Evolutionary conservation across 2,888 invertebrate genomes (phyloP).

Genomic region (Oscheius sp.): DNA sequence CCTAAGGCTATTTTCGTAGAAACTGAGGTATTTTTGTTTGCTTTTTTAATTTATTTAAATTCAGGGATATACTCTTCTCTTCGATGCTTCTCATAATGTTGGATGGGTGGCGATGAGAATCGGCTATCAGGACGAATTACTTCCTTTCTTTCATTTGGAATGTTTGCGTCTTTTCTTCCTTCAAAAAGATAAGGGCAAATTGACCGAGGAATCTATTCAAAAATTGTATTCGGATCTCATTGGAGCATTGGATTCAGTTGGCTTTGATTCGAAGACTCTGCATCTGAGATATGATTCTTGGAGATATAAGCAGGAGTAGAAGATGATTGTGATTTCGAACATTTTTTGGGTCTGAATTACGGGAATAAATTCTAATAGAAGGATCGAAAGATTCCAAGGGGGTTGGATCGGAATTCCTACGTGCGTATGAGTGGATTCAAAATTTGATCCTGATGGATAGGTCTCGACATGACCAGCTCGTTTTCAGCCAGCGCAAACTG

Average conservation of each 20-base stretch:
- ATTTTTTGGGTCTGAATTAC: constrained; percentile 2
- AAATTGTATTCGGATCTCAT: constrained; percentile 3
- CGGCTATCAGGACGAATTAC: not conserved
- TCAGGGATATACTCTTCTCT: constrained; percentile 19
- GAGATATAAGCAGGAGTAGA: constrained; percentile 28
- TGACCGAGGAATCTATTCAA: too few relatives aligned
- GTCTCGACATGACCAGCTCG: not conserved
- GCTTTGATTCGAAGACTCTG: constrained; percentile 30
- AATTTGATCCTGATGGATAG: constrained; percentile 13
- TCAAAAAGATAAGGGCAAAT: too few relatives aligned
- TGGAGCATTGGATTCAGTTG: too few relatives aligned
- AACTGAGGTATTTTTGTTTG: not conserved
- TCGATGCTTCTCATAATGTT: constrained; percentile 5
- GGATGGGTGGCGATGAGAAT: constrained; percentile 12
- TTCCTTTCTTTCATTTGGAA: constrained; percentile 28
- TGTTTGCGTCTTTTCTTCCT: constrained; percentile 26
- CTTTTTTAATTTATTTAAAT: not conserved
- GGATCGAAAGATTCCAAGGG: not conserved
- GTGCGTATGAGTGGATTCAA: not conserved
- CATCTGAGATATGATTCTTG: constrained; percentile 42
- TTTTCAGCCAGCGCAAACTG: too few relatives aligned
- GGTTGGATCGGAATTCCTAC: not conserved
- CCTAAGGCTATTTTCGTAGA: not conserved
- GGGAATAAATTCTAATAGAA: constrained; percentile 5
- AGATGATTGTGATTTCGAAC: not conserved